Evolutionary conservation across 1,140 invertebrate species (phyloP).

Genomic region (Eciton burchellii): DNA sequence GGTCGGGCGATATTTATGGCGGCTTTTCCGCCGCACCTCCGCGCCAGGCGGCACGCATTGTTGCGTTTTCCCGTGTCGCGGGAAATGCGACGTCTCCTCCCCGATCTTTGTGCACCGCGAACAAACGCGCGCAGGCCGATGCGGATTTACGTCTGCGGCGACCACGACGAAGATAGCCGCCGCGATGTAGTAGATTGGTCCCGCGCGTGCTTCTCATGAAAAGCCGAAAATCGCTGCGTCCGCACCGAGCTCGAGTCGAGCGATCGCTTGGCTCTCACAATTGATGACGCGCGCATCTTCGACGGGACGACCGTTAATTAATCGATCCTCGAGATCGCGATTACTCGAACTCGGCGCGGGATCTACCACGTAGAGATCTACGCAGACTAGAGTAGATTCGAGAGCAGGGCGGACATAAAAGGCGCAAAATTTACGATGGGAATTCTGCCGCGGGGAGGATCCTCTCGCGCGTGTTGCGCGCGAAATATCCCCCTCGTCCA

Average conservation of each 20-base stretch:
- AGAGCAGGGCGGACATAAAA: background rate
- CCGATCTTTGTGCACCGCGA: conserved; percentile 2
- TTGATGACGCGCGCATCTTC: too few species aligned
- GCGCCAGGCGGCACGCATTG: conserved; percentile 53
- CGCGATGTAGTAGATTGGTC: too few species aligned
- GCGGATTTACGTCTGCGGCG: too few species aligned
- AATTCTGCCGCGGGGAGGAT: conserved; percentile 15
- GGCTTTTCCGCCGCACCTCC: conserved; percentile 10
- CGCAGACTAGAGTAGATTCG: background rate
- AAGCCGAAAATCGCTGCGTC: too few species aligned
- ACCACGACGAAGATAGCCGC: too few species aligned
- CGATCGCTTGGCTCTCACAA: too few species aligned
- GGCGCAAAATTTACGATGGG: background rate
- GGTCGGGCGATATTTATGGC: conserved; percentile 45
- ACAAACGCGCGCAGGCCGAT: conserved; percentile 22
- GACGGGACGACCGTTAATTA: too few species aligned
- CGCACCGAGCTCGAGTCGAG: too few species aligned
- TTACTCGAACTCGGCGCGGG: too few species aligned
- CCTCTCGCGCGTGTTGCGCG: conserved; percentile 24
- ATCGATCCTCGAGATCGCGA: too few species aligned
- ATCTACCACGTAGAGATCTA: too few species aligned
- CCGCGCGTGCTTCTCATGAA: too few species aligned
- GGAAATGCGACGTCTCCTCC: background rate
- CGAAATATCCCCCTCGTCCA: conserved; percentile 43
- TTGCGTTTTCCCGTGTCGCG: conserved; percentile 18